A percentile compares a stretch with the other conserved stretches of the same genome.
Evolutionary conservation across 2,797 vertebrate species (phyloP).

Genomic region (Peromyscus eremicus): DNA sequence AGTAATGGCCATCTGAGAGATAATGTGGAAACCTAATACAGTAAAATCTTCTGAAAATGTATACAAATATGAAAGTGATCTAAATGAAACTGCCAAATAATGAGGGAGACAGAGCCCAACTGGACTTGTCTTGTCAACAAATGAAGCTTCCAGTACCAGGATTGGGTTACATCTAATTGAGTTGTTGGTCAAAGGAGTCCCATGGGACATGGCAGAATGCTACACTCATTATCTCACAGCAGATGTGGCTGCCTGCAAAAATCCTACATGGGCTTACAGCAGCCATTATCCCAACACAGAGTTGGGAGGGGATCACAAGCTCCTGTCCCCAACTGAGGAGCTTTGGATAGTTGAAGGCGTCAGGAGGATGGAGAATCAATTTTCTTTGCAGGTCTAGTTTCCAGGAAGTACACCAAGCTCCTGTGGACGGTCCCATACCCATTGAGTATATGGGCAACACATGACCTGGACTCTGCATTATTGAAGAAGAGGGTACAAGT

Average conservation of each 20-base stretch:
- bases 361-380: neutral
- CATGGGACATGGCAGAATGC: neutral
- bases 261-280: neutral
- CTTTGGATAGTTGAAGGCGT: neutral
- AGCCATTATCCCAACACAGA: neutral
- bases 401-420: neutral
- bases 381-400: neutral
- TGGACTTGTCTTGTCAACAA: neutral
- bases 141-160: neutral
- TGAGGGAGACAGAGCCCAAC: neutral
- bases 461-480: neutral
- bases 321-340: no score
- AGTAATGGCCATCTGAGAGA: no score
- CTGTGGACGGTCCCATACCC: no score
- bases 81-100: neutral
- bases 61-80: neutral
- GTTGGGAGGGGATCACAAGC: neutral
- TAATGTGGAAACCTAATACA: neutral
- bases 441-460: neutral
- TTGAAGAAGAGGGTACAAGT: neutral
- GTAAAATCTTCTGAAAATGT: neutral
- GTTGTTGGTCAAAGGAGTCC: neutral
- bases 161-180: neutral
- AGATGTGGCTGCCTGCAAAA: neutral
- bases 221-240: neutral